These are phyloP conservation scores for Strigops habroptila DNA, from an alignment of 2,113 vertebrate species.

Conservation along the genomic window DNA sequence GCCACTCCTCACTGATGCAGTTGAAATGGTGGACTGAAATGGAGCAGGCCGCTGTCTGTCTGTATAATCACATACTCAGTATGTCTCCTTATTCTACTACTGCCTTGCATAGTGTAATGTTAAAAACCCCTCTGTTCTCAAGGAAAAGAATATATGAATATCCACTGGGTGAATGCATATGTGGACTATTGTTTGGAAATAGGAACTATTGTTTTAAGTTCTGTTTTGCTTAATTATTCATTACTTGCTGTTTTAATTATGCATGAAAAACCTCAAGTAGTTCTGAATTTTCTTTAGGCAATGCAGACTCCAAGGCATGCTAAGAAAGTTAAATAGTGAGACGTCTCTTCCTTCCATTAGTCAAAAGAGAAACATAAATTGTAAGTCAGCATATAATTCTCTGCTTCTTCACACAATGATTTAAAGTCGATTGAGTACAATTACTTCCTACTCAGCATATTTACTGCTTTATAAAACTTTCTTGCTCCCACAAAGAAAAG, in stretches of 20 bases:
- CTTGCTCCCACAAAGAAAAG: background rate
- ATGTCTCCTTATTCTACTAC: background rate
- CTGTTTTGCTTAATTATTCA: constrained; percentile 41
- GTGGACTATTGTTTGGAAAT: background rate
- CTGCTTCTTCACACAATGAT: background rate
- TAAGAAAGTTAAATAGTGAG: background rate
- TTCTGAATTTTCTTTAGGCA: constrained; percentile 1
- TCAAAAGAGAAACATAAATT: constrained; percentile 13
- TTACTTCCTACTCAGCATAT: constrained; percentile 14
- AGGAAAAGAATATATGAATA: background rate
- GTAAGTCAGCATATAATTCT: constrained; percentile 11
- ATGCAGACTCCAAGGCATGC: background rate
- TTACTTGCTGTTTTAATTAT: constrained; percentile 37
- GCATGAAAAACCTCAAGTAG: constrained; percentile 15
- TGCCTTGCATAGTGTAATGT: fast-evolving
- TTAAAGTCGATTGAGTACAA: constrained; percentile 1
- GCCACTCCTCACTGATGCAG: background rate
- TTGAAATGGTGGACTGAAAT: background rate
- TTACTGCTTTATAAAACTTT: constrained; percentile 23
- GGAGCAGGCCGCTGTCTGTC: background rate
- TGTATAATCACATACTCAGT: background rate
- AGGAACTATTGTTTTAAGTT: background rate
- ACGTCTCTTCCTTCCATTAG: constrained; percentile 33
- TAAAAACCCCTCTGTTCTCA: background rate
- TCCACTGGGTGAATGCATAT: background rate